Conservation (phyloP, 1,140 invertebrate genomes). For the Ceratina calcarata region DNA sequence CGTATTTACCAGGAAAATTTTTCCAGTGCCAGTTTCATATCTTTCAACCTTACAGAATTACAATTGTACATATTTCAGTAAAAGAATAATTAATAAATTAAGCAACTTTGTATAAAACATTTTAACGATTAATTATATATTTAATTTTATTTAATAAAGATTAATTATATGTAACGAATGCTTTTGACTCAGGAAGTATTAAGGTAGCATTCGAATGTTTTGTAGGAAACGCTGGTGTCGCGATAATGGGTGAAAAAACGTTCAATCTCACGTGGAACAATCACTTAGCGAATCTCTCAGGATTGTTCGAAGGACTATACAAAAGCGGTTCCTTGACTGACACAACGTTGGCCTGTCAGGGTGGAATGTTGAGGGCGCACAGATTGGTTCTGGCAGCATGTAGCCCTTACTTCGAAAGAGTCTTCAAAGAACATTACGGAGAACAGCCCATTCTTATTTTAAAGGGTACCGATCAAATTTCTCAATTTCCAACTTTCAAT, state of each 20-base stretch:
- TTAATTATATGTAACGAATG: not conserved
- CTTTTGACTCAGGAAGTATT: not conserved
- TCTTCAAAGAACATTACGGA: constrained; percentile 86
- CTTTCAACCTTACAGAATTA: not conserved
- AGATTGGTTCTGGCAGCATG: constrained; percentile 87
- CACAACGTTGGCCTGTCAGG: constrained; percentile 85
- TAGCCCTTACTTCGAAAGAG: constrained; percentile 87
- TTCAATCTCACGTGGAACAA: constrained; percentile 89
- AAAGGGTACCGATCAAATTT: constrained; percentile 78
- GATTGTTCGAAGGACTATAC: constrained; percentile 86
- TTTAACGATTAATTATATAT: too few relatives aligned
- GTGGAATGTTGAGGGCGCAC: constrained; percentile 84
- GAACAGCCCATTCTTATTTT: constrained; percentile 87
- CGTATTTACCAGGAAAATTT: not conserved
- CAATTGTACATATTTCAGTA: too few relatives aligned
- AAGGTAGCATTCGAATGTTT: not conserved
- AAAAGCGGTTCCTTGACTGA: constrained; percentile 86
- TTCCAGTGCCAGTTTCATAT: not conserved
- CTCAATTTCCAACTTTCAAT: too few relatives aligned
- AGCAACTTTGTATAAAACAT: too few relatives aligned
- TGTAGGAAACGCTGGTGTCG: constrained; percentile 18
- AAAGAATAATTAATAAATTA: too few relatives aligned
- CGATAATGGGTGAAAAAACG: constrained; percentile 82
- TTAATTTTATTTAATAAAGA: too few relatives aligned
- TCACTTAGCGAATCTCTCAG: constrained; percentile 86